Percentiles rank a stretch among this genome's conserved stretches.
Conservation (phyloP, 2,797 vertebrate species). For the Spondyliosoma cantharus region DNA sequence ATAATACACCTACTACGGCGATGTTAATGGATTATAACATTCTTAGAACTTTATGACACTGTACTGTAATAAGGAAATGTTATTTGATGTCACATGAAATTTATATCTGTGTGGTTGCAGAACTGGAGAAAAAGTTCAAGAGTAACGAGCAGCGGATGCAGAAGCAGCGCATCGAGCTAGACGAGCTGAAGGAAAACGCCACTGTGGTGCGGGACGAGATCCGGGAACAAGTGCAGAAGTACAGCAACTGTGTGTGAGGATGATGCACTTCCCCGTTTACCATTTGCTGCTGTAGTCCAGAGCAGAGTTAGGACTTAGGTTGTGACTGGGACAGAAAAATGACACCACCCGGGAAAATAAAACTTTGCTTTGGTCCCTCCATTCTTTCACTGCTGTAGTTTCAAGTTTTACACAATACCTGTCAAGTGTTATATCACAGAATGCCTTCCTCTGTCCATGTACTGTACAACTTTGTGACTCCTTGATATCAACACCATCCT, state of each 20-base stretch:
- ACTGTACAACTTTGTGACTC: conserved; percentile 55
- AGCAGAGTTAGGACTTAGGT: conserved; percentile 20
- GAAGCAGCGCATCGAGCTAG: conserved; percentile 79
- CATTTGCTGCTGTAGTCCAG: conserved; percentile 45
- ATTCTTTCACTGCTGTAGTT: conserved; percentile 23
- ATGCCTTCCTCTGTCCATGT: conserved; percentile 45
- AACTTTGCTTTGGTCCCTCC: conserved; percentile 45
- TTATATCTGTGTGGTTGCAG: conserved; percentile 64
- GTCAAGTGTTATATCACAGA: conserved; percentile 57
- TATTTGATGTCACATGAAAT: not conserved
- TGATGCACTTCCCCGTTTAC: not conserved
- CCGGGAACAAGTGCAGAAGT: conserved; percentile 74
- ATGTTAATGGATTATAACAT: too few species aligned
- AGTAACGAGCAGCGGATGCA: conserved; percentile 85
- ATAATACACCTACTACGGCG: too few species aligned
- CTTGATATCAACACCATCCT: conserved; percentile 9
- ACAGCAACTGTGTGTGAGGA: conserved; percentile 81
- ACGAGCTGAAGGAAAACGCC: conserved; percentile 81
- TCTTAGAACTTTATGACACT: not conserved
- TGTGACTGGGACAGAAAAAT: conserved; percentile 35
- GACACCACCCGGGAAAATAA: conserved; percentile 5
- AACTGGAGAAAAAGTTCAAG: conserved; percentile 85
- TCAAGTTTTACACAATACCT: conserved; percentile 51
- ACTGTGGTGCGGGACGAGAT: conserved; percentile 80
- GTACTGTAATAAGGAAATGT: not conserved